A percentile compares a stretch with the other conserved stretches of the same genome.
phyloP scores from a whole-genome alignment of 2,888 invertebrate species.

The Hemithea aestivaria region DNA sequence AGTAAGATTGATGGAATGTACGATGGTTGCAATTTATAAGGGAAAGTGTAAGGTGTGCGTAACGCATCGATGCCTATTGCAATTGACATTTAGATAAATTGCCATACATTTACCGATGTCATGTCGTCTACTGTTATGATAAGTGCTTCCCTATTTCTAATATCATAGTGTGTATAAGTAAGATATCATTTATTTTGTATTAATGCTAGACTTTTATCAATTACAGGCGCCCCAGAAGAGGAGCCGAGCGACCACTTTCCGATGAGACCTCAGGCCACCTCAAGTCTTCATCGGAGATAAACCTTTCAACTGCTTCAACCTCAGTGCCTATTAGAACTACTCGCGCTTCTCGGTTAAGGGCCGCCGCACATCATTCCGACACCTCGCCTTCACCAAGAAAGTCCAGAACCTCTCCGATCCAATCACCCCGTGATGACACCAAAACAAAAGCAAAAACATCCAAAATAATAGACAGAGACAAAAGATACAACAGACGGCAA shows the following conservation, averaged over 20 bases:
- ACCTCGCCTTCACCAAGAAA: conserved; percentile 51
- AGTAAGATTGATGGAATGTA: too few species aligned
- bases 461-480: conserved; percentile 69
- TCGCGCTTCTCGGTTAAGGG: conserved; percentile 84
- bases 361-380: conserved; percentile 72
- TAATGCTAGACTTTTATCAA: conserved; percentile 21
- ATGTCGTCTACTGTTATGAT: too few species aligned
- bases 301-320: conserved; percentile 63
- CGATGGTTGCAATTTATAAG: too few species aligned
- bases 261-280: conserved; percentile 55
- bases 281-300: conserved; percentile 71
- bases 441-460: conserved; percentile 58
- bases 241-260: conserved; percentile 48
- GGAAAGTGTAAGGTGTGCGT: conserved; percentile 1
- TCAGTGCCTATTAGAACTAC: conserved; percentile 83
- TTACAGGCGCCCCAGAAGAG: conserved; percentile 63
- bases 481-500: conserved; percentile 51
- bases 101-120: too few species aligned
- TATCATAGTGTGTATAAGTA: too few species aligned
- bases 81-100: too few species aligned
- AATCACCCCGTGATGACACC: conserved; percentile 59
- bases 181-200: too few species aligned
- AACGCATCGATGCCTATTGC: background rate
- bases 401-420: conserved; percentile 66
- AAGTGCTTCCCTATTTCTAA: background rate